Conservation (phyloP, 2,113 vertebrate species). For the Cavia aperea region DNA sequence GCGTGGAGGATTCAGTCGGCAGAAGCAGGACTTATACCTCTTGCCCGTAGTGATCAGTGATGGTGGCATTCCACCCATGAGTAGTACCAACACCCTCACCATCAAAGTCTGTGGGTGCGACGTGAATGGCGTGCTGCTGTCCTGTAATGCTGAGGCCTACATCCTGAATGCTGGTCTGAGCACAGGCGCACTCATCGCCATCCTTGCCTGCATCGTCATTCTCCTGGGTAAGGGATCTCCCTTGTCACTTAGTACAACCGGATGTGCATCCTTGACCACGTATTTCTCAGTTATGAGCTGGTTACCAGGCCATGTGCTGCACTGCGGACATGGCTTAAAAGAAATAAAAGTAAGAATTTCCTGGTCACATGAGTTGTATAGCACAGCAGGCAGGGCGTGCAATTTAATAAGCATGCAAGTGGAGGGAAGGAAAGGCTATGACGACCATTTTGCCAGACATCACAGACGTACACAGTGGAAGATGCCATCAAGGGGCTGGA, state of each 20-base stretch:
- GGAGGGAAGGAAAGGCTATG: background rate
- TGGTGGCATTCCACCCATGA: slow-evolving; percentile 86
- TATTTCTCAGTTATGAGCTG: background rate
- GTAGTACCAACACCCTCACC: slow-evolving; percentile 92
- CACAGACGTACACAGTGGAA: background rate
- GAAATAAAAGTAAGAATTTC: too few relatives aligned
- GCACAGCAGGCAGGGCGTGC: accelerated
- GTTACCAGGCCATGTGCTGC: accelerated
- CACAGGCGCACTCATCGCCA: slow-evolving; percentile 93
- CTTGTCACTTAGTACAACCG: accelerated
- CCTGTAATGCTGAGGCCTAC: slow-evolving; percentile 91
- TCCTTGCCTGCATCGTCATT: slow-evolving; percentile 96
- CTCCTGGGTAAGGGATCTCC: slow-evolving; percentile 83
- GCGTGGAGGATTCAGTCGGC: slow-evolving; percentile 86
- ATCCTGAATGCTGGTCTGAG: slow-evolving; percentile 90
- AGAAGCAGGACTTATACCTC: slow-evolving; percentile 89
- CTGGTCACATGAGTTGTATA: accelerated
- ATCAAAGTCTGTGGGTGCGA: slow-evolving; percentile 94
- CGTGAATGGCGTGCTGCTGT: slow-evolving; percentile 82
- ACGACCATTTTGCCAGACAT: background rate
- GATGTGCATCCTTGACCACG: accelerated
- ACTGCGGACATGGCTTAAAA: background rate
- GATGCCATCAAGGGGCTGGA: background rate
- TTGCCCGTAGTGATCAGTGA: slow-evolving; percentile 94
- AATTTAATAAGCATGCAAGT: background rate